Percentiles rank a stretch among this genome's conserved stretches.
phyloP scores from a whole-genome alignment of 2,113 vertebrate genomes.

The Syngnathus scovelli region DNA sequence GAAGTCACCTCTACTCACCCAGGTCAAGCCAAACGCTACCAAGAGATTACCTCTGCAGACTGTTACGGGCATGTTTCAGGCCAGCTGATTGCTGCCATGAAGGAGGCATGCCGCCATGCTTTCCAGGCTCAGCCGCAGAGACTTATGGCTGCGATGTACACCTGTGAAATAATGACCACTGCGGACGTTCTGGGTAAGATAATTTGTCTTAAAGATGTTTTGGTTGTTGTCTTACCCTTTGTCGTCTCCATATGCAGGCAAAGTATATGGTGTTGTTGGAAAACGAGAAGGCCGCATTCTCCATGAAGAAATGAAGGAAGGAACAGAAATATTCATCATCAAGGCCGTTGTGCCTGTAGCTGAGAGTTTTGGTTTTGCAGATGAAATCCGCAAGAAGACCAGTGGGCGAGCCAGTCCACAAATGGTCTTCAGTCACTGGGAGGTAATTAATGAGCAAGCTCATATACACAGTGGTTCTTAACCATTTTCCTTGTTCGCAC shows the following conservation, averaged over 20 bases:
- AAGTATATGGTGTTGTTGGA: conserved; percentile 88
- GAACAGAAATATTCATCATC: conserved; percentile 92
- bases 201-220: not conserved
- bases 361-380: conserved; percentile 95
- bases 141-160: conserved; percentile 94
- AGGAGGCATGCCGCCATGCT: conserved; percentile 87
- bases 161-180: conserved; percentile 93
- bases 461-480: not conserved
- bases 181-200: conserved; percentile 92
- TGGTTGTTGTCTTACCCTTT: too few species aligned
- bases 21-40: conserved; percentile 14
- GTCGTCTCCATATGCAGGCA: conserved; percentile 67
- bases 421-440: conserved; percentile 98
- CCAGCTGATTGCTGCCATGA: conserved; percentile 92
- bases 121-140: conserved; percentile 89
- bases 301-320: conserved; percentile 97
- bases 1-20: not conserved
- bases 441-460: conserved; percentile 70
- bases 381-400: conserved; percentile 93
- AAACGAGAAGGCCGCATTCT: conserved; percentile 89
- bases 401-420: conserved; percentile 96
- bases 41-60: conserved; percentile 58
- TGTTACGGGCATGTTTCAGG: conserved; percentile 92
- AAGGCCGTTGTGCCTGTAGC: conserved; percentile 91
- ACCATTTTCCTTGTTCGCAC: too few species aligned